phyloP scores from a whole-genome alignment of 2,113 vertebrate species.

The Chaetops frenatus region DNA sequence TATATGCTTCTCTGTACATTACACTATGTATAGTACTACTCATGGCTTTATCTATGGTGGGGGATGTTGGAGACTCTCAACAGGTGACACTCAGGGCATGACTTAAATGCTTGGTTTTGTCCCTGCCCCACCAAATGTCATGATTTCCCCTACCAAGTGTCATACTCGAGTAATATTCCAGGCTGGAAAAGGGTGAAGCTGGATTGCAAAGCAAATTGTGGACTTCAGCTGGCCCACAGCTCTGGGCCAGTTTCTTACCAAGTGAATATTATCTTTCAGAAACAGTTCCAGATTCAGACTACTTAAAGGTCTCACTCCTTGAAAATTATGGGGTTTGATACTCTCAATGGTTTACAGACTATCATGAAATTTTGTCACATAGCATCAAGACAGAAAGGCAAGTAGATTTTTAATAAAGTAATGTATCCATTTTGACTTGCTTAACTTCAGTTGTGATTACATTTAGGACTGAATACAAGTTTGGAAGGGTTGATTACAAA shows the following conservation, averaged over 20 bases:
- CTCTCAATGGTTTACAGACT: neutral
- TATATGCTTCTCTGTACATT: neutral
- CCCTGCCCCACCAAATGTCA: neutral
- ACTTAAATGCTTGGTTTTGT: neutral
- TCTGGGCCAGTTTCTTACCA: neutral
- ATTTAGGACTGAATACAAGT: neutral
- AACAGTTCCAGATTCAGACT: neutral
- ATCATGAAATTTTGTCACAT: neutral
- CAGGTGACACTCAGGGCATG: neutral
- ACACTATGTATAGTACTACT: neutral
- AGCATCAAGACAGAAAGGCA: neutral
- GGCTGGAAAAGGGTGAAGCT: neutral
- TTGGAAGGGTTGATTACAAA: neutral
- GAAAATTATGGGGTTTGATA: neutral
- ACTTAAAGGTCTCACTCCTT: neutral
- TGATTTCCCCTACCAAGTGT: neutral
- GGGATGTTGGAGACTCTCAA: neutral
- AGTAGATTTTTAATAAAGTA: neutral
- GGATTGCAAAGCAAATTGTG: neutral
- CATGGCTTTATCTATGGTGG: neutral
- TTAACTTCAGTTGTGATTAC: neutral
- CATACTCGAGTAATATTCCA: neutral
- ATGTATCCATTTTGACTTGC: neutral
- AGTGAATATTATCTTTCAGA: neutral
- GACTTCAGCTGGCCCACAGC: fast-evolving